These are phyloP conservation scores for Morpho deidamia DNA, from an alignment of 2,888 invertebrate genomes.

Conservation along the genomic window DNA sequence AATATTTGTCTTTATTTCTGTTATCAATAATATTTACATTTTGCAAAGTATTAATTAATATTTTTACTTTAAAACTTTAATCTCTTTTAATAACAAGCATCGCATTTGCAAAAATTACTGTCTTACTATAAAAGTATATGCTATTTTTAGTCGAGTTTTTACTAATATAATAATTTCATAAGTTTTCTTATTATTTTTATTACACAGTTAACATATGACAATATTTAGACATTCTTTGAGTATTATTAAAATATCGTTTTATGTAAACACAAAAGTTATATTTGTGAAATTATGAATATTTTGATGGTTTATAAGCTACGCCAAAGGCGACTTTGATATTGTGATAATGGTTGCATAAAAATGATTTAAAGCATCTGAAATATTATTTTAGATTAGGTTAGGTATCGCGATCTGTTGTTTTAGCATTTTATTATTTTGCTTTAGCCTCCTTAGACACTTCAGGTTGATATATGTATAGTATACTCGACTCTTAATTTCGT, in stretches of 20 bases:
- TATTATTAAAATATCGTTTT: constrained; percentile 9
- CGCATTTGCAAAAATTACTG: too few species aligned
- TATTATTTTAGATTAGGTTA: constrained; percentile 29
- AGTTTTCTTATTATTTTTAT: too few species aligned
- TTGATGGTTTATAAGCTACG: constrained; percentile 33
- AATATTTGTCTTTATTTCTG: constrained; percentile 7
- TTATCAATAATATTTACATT: too few species aligned
- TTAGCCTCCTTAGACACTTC: constrained; percentile 16
- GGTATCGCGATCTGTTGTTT: constrained; percentile 3
- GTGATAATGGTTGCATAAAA: constrained; percentile 50
- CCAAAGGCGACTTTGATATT: constrained; percentile 63
- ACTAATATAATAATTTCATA: too few species aligned
- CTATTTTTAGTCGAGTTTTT: too few species aligned
- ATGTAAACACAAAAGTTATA: constrained; percentile 15
- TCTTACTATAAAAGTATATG: too few species aligned
- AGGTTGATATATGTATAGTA: constrained; percentile 19
- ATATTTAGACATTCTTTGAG: background rate
- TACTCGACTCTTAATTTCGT: background rate
- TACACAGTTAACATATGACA: background rate
- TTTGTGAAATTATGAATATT: constrained; percentile 15
- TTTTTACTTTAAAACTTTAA: too few species aligned
- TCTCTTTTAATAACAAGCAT: too few species aligned
- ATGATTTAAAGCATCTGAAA: constrained; percentile 35
- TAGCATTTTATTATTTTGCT: constrained; percentile 1
- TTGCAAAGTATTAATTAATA: too few species aligned